A percentile compares a stretch with the other conserved stretches of the same genome.
phyloP scores from a whole-genome alignment of 2,888 invertebrate genomes.

The Torymus tubicola region DNA sequence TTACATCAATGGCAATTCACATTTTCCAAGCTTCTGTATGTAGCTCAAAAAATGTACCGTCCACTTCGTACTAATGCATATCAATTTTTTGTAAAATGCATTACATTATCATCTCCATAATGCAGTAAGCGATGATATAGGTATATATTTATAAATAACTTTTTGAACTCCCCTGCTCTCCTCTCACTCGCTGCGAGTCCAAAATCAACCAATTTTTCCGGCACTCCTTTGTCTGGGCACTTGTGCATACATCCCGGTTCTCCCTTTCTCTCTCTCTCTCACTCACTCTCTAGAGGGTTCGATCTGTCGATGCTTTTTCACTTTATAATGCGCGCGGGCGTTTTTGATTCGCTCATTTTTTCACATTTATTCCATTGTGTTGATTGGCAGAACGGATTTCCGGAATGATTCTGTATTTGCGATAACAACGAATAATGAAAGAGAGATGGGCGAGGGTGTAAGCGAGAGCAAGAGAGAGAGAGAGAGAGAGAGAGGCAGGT shows the following conservation, averaged over 20 bases:
- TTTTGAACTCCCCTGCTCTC: too few relatives aligned
- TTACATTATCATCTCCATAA: too few relatives aligned
- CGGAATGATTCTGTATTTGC: constrained; percentile 59
- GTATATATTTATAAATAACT: too few relatives aligned
- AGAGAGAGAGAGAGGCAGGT: constrained; percentile 31
- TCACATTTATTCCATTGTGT: constrained; percentile 56
- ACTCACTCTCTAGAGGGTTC: constrained; percentile 23
- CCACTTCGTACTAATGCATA: too few relatives aligned
- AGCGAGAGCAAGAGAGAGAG: constrained; percentile 36
- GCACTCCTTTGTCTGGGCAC: neutral
- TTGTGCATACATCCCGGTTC: constrained; percentile 6
- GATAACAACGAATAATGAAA: constrained; percentile 58
- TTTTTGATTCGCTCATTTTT: constrained; percentile 56
- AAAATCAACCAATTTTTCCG: neutral
- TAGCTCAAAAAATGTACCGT: too few relatives aligned
- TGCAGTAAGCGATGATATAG: too few relatives aligned
- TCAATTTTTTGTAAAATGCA: too few relatives aligned
- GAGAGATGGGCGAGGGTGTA: constrained; percentile 33
- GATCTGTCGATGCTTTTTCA: constrained; percentile 51
- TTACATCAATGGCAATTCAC: too few relatives aligned
- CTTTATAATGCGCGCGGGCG: constrained; percentile 48
- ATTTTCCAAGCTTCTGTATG: too few relatives aligned
- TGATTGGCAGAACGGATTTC: constrained; percentile 57
- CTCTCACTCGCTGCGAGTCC: neutral
- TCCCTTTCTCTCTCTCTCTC: constrained; percentile 1